Base-by-base conservation (phyloP, 2,113 vertebrate species). In the Diphyllodes magnificus region DNA sequence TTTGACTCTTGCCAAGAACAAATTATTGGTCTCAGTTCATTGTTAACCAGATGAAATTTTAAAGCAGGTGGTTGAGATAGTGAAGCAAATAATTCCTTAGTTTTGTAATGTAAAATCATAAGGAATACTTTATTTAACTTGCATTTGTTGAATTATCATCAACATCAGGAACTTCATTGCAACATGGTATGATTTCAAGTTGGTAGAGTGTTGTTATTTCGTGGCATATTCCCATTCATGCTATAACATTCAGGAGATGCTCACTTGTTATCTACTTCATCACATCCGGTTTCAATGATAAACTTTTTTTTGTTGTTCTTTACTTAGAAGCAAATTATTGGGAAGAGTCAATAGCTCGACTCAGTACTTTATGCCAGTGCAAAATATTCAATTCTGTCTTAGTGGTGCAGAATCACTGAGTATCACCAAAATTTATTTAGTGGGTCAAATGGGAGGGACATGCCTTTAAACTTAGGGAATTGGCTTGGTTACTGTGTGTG, bases 1-100 rank as follows among this genome's bases (percentile, higher is more conserved):
- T 97, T 92, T 93, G 54, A 80, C 64, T 96, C 79, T 93, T 96
- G 96, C 96, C 95, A 97, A 95, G 94, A 94, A 92, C 94, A 96
- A 96, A 96, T 96, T 96, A 95, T 83, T 96, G 88, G 90, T 95
- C 95, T 95, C 82, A 70, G 79, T 90, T 92, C 92, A 88, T 90
- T 95, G 94, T 94, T 97, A 95, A 90, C 68, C 73, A 90, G 79
- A 92, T 80, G 75, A 86, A 95, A 93, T 93, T 92, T 90, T 95
- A 93, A 85, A 95, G 85, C 92, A 94, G 90, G 95, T 97, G 92
- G 85, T 94, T 88, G 86, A 73, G 42, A 70, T 63, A 87, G 59
- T 6, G 1, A 59, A 92, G 66, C n/a, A 81, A 86, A 80, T 80
- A 2, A 73, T 90, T 92, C 33, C 51, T 73, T 92, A 42, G 23